phyloP scores from a whole-genome alignment of 1,140 invertebrate genomes.

The Papilio machaon region DNA sequence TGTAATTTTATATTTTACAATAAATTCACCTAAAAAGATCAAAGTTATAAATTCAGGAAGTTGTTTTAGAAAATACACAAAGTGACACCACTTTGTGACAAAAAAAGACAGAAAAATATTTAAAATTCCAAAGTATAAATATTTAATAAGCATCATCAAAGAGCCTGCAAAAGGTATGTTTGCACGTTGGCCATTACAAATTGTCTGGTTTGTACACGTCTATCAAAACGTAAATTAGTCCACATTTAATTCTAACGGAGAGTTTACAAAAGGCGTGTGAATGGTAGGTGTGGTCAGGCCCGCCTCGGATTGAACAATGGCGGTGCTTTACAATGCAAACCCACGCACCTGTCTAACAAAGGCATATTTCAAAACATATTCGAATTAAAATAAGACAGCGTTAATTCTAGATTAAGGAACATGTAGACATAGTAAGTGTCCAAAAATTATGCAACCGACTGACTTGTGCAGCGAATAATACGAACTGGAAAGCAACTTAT shows the following conservation, averaged over 20 bases:
- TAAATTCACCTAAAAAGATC: background rate
- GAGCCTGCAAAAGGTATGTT: background rate
- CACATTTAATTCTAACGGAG: conserved; percentile 24
- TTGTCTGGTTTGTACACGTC: conserved; percentile 15
- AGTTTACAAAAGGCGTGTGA: conserved; percentile 33
- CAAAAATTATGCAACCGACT: too few relatives aligned
- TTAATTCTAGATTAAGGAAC: background rate
- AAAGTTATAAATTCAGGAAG: background rate
- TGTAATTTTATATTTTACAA: too few relatives aligned
- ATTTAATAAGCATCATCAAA: background rate
- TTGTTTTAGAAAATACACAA: background rate
- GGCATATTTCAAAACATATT: conserved; percentile 28
- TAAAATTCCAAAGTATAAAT: background rate
- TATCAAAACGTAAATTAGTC: conserved; percentile 34
- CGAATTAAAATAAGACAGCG: conserved; percentile 3
- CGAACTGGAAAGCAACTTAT: too few relatives aligned
- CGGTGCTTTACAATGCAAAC: conserved; percentile 22
- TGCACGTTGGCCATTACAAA: conserved; percentile 14
- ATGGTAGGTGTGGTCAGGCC: conserved; percentile 32
- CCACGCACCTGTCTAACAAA: conserved; percentile 31
- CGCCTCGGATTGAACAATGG: conserved; percentile 30
- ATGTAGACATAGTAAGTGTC: background rate
- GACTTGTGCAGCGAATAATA: too few relatives aligned
- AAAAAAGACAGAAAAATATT: background rate
- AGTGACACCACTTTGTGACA: background rate